Evolutionary conservation across 2,888 invertebrate species (phyloP).

Genomic region (Drosophila mulleri): DNA sequence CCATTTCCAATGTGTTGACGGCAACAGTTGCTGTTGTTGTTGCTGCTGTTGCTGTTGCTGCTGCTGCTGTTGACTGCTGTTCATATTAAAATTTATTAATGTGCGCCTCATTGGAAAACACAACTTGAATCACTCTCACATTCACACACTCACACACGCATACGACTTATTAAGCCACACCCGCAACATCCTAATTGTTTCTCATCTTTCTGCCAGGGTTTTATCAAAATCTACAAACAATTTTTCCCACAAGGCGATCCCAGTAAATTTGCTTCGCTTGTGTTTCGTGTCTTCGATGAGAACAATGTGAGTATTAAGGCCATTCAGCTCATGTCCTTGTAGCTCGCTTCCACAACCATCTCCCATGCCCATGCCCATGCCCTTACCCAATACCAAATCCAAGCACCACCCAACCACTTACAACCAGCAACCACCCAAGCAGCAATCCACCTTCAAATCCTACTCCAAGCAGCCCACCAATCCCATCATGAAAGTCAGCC

Average conservation of each 20-base stretch:
- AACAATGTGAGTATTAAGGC: slow-evolving; percentile 93
- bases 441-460: neutral
- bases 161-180: slow-evolving; percentile 7
- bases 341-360: slow-evolving; percentile 10
- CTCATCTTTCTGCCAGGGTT: slow-evolving; percentile 89
- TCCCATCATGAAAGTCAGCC: neutral
- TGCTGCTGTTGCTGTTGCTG: slow-evolving; percentile 20
- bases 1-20: slow-evolving; percentile 63
- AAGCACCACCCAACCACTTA: neutral
- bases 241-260: slow-evolving; percentile 99
- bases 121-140: slow-evolving; percentile 26
- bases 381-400: neutral
- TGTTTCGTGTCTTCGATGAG: slow-evolving; percentile 99
- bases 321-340: slow-evolving; percentile 33
- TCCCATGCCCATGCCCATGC: neutral
- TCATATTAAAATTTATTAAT: slow-evolving; percentile 77
- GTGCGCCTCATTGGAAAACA: slow-evolving; percentile 42
- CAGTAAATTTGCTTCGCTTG: slow-evolving; percentile 98
- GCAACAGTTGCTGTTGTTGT: slow-evolving; percentile 27
- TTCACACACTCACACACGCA: slow-evolving; percentile 10
- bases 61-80: slow-evolving; percentile 50
- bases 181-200: slow-evolving; percentile 48
- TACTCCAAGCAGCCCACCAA: neutral
- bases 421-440: neutral
- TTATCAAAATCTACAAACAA: slow-evolving; percentile 99